Percentiles rank a stretch among this genome's conserved stretches.
These are phyloP conservation scores for Hesperophylax magnus DNA, from an alignment of 1,140 invertebrate species.

Conservation along the genomic window DNA sequence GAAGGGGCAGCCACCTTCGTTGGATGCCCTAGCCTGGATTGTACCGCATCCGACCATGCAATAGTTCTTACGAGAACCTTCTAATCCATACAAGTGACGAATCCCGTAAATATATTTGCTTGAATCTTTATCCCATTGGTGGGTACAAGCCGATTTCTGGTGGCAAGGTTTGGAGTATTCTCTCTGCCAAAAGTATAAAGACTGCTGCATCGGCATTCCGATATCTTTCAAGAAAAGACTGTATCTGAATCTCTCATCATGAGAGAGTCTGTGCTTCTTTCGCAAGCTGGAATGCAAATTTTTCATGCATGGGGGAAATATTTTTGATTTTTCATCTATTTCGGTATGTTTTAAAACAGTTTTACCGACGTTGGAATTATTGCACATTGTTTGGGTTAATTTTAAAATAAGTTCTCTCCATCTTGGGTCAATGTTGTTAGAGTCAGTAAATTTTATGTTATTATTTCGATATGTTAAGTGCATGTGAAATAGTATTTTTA, in stretches of 20 bases:
- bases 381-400: slow-evolving; percentile 57
- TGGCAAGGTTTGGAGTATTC: slow-evolving; percentile 74
- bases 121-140: slow-evolving; percentile 76
- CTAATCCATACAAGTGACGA: slow-evolving; percentile 80
- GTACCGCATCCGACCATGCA: slow-evolving; percentile 70
- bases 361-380: slow-evolving; percentile 58
- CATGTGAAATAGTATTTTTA: slow-evolving; percentile 68
- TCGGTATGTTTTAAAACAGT: slow-evolving; percentile 64
- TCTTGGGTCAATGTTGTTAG: slow-evolving; percentile 65
- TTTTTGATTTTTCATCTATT: slow-evolving; percentile 70
- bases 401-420: slow-evolving; percentile 65
- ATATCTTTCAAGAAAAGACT: slow-evolving; percentile 81
- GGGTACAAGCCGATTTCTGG: slow-evolving; percentile 70
- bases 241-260: slow-evolving; percentile 80
- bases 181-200: slow-evolving; percentile 76
- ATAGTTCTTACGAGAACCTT: slow-evolving; percentile 77
- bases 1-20: slow-evolving; percentile 76
- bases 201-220: slow-evolving; percentile 76
- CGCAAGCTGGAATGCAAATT: slow-evolving; percentile 76
- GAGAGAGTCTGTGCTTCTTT: slow-evolving; percentile 79
- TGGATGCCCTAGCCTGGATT: slow-evolving; percentile 70
- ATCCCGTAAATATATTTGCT: slow-evolving; percentile 80
- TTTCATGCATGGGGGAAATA: slow-evolving; percentile 85
- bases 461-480: slow-evolving; percentile 66
- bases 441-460: slow-evolving; percentile 60